A percentile compares a stretch with the other conserved stretches of the same genome.
These are phyloP conservation scores for Argopecten irradians DNA, from an alignment of 1,140 invertebrate genomes.

Conservation along the genomic window DNA sequence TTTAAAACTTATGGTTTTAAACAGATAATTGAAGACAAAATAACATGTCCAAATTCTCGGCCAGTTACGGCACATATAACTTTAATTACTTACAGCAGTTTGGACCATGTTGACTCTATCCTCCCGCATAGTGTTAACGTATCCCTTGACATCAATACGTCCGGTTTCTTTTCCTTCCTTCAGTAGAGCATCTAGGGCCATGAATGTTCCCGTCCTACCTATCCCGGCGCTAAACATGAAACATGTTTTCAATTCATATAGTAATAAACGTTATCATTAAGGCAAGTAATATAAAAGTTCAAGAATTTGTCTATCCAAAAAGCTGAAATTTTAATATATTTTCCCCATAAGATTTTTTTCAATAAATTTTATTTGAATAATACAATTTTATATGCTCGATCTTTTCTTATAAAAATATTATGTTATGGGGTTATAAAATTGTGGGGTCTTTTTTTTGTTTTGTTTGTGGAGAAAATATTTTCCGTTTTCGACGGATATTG, in stretches of 20 bases:
- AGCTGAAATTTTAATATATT: not conserved
- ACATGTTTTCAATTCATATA: not conserved
- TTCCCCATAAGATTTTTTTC: not conserved
- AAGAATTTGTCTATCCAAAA: no score
- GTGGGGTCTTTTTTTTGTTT: no score
- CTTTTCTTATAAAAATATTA: no score
- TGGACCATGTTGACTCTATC: slow-evolving; percentile 59
- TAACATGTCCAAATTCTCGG: not conserved
- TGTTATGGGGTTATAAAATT: no score
- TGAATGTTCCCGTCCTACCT: slow-evolving; percentile 71
- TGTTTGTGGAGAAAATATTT: no score
- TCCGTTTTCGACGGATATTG: no score
- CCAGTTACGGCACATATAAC: not conserved
- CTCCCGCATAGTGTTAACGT: slow-evolving; percentile 51
- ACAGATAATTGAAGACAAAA: not conserved
- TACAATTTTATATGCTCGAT: no score
- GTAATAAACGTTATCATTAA: not conserved
- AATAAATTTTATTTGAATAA: not conserved
- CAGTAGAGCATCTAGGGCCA: slow-evolving; percentile 67
- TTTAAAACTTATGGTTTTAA: not conserved
- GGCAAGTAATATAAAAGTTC: not conserved
- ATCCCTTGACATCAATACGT: slow-evolving; percentile 53
- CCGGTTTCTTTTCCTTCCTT: slow-evolving; percentile 40
- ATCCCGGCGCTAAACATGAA: slow-evolving; percentile 65
- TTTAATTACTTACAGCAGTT: slow-evolving; percentile 42